These are phyloP conservation scores for Balaeniceps rex DNA, from an alignment of 2,113 vertebrate species.

Conservation along the genomic window DNA sequence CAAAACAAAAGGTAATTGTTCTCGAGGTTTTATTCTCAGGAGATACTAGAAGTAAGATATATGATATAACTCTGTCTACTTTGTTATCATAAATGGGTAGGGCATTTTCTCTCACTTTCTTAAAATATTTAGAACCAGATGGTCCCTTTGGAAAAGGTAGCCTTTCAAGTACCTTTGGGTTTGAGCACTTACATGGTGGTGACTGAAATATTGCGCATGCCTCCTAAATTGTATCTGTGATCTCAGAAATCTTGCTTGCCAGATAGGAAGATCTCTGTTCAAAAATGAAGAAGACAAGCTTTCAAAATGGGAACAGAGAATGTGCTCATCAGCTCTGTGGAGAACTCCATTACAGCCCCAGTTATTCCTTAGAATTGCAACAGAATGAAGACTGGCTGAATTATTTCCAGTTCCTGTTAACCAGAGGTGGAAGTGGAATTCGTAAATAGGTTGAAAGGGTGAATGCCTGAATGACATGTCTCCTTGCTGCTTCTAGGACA, in stretches of 20 bases:
- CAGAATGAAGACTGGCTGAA: not conserved
- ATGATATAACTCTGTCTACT: not conserved
- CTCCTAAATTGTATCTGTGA: not conserved
- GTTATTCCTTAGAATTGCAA: not conserved
- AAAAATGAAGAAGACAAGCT: not conserved
- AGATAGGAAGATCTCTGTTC: not conserved
- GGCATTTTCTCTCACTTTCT: not conserved
- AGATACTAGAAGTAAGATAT: not conserved
- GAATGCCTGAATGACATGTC: not conserved
- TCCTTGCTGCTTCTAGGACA: not conserved
- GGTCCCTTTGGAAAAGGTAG: not conserved
- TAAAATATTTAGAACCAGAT: not conserved
- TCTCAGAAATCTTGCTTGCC: not conserved
- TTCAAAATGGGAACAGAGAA: not conserved
- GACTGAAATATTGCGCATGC: not conserved
- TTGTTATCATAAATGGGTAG: not conserved
- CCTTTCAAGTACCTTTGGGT: not conserved
- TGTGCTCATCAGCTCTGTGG: not conserved
- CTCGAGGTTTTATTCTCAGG: not conserved
- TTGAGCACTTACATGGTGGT: not conserved
- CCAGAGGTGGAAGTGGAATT: not conserved
- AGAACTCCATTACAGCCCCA: not conserved
- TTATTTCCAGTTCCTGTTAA: not conserved
- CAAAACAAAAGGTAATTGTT: conserved; percentile 83
- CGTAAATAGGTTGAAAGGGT: not conserved